A percentile compares a stretch with the other conserved stretches of the same genome.
These are phyloP conservation scores for Xenopus petersii DNA, from an alignment of 2,797 vertebrate species.

Conservation along the genomic window DNA sequence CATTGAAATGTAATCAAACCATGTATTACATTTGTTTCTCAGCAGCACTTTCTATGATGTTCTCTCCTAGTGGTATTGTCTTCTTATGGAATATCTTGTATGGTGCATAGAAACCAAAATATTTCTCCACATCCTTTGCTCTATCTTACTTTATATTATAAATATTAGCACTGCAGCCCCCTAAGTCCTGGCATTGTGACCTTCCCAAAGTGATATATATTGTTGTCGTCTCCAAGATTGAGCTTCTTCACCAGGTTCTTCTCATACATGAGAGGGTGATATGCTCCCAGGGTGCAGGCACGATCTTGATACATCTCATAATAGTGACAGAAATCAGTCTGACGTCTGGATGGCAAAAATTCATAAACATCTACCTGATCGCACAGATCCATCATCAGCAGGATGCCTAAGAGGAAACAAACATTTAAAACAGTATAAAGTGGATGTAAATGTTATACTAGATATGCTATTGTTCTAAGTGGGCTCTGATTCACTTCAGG, in stretches of 20 bases:
- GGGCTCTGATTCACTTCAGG: too few relatives aligned
- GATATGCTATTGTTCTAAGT: too few relatives aligned
- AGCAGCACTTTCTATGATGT: too few relatives aligned
- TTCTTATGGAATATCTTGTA: too few relatives aligned
- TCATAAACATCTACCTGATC: conserved; percentile 71
- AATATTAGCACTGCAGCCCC: conserved; percentile 54
- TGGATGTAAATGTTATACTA: too few relatives aligned
- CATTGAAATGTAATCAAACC: too few relatives aligned
- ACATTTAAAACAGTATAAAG: background rate
- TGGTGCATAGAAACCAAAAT: too few relatives aligned
- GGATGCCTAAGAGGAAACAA: conserved; percentile 59
- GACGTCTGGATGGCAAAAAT: conserved; percentile 72
- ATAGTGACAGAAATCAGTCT: conserved; percentile 72
- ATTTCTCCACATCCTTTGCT: too few relatives aligned
- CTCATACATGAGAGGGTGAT: conserved; percentile 74
- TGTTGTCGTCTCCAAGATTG: conserved; percentile 64
- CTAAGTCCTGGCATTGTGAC: conserved; percentile 65
- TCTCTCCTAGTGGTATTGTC: too few relatives aligned
- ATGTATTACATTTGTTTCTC: too few relatives aligned
- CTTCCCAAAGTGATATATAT: conserved; percentile 64
- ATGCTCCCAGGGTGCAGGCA: conserved; percentile 74
- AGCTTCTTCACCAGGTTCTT: conserved; percentile 75
- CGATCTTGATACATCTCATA: conserved; percentile 64
- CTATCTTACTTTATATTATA: too few relatives aligned
- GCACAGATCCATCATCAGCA: conserved; percentile 74